A percentile compares a stretch with the other conserved stretches of the same genome.
phyloP scores from a whole-genome alignment of 2,888 invertebrate genomes.

The Boloria selene region DNA sequence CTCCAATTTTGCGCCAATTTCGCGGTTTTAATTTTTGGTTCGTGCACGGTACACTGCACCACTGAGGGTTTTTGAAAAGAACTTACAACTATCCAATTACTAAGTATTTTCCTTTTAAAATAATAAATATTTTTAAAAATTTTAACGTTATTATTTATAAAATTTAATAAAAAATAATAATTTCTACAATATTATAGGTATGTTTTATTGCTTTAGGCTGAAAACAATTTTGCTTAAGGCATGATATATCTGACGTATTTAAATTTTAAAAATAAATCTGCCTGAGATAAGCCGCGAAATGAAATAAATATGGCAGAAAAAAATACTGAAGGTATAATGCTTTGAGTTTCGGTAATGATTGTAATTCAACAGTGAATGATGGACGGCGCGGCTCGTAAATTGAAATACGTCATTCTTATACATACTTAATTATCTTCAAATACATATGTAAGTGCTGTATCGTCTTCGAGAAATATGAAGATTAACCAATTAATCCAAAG shows the following conservation, averaged over 20 bases:
- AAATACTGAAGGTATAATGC: constrained; percentile 35
- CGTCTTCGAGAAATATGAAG: constrained; percentile 9
- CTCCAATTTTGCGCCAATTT: constrained; percentile 76
- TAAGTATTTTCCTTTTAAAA: constrained; percentile 3
- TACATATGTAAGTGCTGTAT: constrained; percentile 3
- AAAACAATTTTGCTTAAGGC: neutral
- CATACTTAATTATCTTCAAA: constrained; percentile 10
- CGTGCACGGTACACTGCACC: constrained; percentile 2
- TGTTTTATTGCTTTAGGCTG: neutral
- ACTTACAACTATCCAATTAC: neutral
- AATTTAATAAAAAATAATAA: too few species aligned
- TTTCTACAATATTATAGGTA: too few species aligned
- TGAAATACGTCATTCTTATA: constrained; percentile 8
- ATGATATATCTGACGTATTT: neutral
- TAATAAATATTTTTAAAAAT: neutral
- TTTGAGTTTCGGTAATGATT: constrained; percentile 20
- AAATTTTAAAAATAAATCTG: neutral
- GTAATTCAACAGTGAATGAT: constrained; percentile 17
- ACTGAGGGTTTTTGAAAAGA: neutral
- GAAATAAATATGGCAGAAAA: constrained; percentile 40
- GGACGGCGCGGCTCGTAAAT: constrained; percentile 19
- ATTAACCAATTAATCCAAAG: neutral
- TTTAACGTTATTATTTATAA: too few species aligned
- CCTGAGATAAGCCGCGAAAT: neutral
- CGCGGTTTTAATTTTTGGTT: constrained; percentile 45